Evolutionary conservation across 2,797 vertebrate genomes (phyloP).

Genomic region (Galago senegalensis): DNA sequence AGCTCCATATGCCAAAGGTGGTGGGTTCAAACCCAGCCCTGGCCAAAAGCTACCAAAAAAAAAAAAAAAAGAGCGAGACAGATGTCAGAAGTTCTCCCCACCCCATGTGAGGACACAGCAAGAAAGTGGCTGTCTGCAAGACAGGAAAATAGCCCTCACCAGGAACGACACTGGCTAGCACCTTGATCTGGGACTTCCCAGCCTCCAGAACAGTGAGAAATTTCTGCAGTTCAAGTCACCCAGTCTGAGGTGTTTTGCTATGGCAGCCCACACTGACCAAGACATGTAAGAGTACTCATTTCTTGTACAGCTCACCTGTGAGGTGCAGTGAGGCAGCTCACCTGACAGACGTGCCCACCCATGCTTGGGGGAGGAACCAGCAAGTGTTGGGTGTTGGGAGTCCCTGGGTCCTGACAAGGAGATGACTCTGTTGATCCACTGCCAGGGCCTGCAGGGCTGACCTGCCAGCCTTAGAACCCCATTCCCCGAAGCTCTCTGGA

Average conservation of each 20-base stretch:
- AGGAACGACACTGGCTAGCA: no score
- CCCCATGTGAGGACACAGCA: not conserved
- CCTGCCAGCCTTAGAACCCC: not conserved
- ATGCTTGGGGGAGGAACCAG: not conserved
- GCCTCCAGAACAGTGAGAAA: not conserved
- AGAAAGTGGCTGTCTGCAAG: not conserved
- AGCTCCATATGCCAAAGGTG: no score
- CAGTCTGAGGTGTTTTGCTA: not conserved
- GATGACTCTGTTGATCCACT: not conserved
- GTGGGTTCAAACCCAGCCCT: no score
- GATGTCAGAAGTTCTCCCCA: no score
- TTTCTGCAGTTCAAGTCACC: not conserved
- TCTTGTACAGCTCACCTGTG: not conserved
- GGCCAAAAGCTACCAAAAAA: no score
- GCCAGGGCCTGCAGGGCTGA: not conserved
- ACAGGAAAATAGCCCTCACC: not conserved
- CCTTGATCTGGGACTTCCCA: not conserved
- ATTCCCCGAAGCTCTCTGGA: not conserved
- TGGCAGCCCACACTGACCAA: not conserved
- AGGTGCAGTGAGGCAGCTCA: not conserved
- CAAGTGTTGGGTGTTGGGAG: not conserved
- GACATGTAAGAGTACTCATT: not conserved
- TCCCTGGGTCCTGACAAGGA: not conserved
- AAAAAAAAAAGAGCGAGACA: no score
- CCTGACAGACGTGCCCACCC: no score